phyloP scores from a whole-genome alignment of 1,140 invertebrate species.

The Zaprionus africanus region DNA sequence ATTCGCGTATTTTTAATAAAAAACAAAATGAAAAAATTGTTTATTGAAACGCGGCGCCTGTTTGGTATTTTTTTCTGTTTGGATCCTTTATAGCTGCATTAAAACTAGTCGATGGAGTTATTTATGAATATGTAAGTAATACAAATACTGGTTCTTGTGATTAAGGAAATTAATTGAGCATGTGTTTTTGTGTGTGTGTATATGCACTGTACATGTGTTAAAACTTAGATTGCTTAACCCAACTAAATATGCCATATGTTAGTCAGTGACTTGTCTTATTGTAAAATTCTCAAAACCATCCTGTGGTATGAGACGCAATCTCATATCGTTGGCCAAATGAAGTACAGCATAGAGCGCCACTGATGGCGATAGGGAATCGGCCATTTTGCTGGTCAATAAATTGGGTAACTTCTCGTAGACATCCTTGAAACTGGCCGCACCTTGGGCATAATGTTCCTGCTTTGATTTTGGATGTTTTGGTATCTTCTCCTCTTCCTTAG shows the following conservation, averaged over 20 bases:
- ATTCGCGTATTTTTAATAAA: too few relatives aligned
- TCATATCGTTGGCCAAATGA: slow-evolving; percentile 91
- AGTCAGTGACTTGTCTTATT: slow-evolving; percentile 74
- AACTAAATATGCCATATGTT: not conserved
- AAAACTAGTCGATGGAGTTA: slow-evolving; percentile 4
- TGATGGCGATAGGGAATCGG: slow-evolving; percentile 88
- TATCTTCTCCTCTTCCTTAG: slow-evolving; percentile 44
- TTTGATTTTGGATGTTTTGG: slow-evolving; percentile 50
- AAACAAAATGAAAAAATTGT: too few relatives aligned
- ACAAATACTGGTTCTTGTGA: slow-evolving; percentile 48
- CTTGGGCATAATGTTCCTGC: slow-evolving; percentile 60
- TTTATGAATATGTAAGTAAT: not conserved
- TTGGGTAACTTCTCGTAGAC: slow-evolving; percentile 87
- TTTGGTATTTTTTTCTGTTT: too few relatives aligned
- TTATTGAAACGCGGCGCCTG: too few relatives aligned
- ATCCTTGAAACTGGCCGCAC: slow-evolving; percentile 82
- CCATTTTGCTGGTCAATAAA: slow-evolving; percentile 86
- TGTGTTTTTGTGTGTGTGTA: not conserved
- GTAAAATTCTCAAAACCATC: slow-evolving; percentile 70
- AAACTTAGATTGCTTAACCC: not conserved
- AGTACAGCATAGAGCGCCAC: slow-evolving; percentile 90
- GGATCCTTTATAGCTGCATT: not conserved
- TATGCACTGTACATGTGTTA: not conserved
- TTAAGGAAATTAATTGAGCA: slow-evolving; percentile 18
- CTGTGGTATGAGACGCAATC: slow-evolving; percentile 72